Base-by-base conservation (phyloP, 2,113 vertebrate species). In the Maccullochella peelii region DNA sequence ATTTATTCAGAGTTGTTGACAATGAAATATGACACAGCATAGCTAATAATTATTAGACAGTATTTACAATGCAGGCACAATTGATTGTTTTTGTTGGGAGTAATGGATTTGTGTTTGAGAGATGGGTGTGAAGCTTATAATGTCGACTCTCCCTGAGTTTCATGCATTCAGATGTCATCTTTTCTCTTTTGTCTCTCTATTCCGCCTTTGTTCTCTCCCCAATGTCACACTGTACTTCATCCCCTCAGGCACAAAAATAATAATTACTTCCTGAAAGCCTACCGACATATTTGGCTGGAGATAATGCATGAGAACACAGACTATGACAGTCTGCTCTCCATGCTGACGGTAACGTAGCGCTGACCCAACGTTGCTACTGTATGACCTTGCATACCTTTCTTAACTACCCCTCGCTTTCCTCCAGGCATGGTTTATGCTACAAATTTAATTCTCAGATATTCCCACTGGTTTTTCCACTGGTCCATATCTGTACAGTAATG, bases 201-300 rank as follows among this genome's bases (percentile, higher is more conserved):
- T 91, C 79, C 87, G 78, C 78, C 66, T 78, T 65, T 90, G 44
- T 80, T 90, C 67, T 79, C 77, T 83, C 62, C 61, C 79, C 71
- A 84, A 71, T 85, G 74, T 93, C 82, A 90, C 79, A 59, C 68
- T 97, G 94, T 97, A 95, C 96, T 96, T 97, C 80, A 71, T 86
- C 95, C 97, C 96, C 95, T 96, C 95, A 98, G 98, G 98, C 97
- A 99, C 97, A 98, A 95, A 98, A 99, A 96, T 97, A 98, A 96
- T 95, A 98, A 97, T 98, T 98, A 97, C 97, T 98, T 98, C 98
- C 97, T 98, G 97, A 98, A 94, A 95, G 95, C 97, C 96, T 99
- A 97, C 95, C 95, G 96, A 97, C 97, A 94, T 95, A 95, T 97
- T 95, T 99, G 98, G 98, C 97, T 98, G 97, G 97, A 97, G 96